Evolutionary conservation across 2,888 invertebrate species (phyloP).

Genomic region (Heteromurus nitidus): DNA sequence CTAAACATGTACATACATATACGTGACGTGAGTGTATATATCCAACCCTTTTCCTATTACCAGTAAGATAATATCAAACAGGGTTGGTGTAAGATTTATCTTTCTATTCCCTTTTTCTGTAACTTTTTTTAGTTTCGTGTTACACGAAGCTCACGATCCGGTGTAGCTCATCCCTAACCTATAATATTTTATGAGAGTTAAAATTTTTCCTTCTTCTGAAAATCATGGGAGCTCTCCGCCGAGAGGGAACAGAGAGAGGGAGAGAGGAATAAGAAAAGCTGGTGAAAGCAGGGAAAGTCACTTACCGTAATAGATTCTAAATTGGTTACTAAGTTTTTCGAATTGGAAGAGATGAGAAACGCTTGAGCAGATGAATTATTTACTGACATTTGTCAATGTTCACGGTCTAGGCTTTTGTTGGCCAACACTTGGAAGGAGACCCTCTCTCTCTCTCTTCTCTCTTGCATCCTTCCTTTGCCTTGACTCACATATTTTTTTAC

Average conservation of each 20-base stretch:
- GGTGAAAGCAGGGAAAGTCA: slow-evolving; percentile 69
- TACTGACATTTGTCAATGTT: slow-evolving; percentile 70
- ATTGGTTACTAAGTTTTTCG: slow-evolving; percentile 69
- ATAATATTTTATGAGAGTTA: slow-evolving; percentile 33
- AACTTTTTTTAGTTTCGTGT: slow-evolving; percentile 20
- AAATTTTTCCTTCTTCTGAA: slow-evolving; percentile 11
- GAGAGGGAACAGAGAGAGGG: slow-evolving; percentile 29
- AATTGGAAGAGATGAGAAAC: slow-evolving; percentile 68
- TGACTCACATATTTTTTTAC: neutral
- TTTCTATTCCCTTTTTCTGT: slow-evolving; percentile 2
- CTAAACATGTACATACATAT: neutral
- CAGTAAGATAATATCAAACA: too few relatives aligned
- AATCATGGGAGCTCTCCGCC: too few relatives aligned
- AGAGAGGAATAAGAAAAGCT: slow-evolving; percentile 27
- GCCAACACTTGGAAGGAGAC: slow-evolving; percentile 35
- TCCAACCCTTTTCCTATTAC: too few relatives aligned
- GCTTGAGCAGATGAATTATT: slow-evolving; percentile 70
- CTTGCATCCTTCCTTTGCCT: neutral
- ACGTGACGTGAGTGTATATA: too few relatives aligned
- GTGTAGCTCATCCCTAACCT: slow-evolving; percentile 26
- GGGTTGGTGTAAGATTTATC: too few relatives aligned
- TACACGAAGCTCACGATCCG: neutral
- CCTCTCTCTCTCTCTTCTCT: neutral
- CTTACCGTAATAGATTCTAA: slow-evolving; percentile 70
- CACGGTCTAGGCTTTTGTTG: slow-evolving; percentile 42